A percentile compares a stretch with the other conserved stretches of the same genome.
Conservation (phyloP, 2,113 vertebrate species). For the Mohoua ochrocephala region DNA sequence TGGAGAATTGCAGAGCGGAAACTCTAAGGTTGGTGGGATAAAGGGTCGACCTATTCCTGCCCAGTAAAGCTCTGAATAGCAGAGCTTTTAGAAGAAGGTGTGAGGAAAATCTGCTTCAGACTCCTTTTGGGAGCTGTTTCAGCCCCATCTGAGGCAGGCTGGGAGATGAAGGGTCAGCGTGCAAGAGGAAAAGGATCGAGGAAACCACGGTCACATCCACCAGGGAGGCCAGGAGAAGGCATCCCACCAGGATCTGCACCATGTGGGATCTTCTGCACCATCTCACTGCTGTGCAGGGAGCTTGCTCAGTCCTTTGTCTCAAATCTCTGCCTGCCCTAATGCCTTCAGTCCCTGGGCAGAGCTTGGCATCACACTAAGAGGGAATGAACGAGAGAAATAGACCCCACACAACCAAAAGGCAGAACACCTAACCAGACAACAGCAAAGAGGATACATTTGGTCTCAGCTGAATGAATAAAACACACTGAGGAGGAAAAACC, state of each 20-base stretch:
- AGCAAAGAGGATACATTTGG: not conserved
- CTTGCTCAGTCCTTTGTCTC: not conserved
- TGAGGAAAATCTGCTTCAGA: not conserved
- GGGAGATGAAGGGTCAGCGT: fast-evolving
- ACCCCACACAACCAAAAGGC: not conserved
- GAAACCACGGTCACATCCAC: not conserved
- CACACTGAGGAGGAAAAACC: not conserved
- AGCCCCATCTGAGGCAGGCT: not conserved
- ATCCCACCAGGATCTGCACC: not conserved
- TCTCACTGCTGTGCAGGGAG: fast-evolving
- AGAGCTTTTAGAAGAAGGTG: not conserved
- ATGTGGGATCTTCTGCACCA: too few relatives aligned
- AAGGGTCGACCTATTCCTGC: not conserved
- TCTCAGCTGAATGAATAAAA: not conserved
- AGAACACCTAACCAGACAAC: not conserved
- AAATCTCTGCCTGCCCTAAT: not conserved
- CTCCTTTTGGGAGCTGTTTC: not conserved
- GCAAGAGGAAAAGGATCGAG: not conserved
- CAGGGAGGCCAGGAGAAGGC: not conserved
- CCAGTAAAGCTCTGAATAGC: not conserved
- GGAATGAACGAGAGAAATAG: not conserved
- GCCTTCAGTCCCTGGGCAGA: not conserved
- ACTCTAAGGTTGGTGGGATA: not conserved
- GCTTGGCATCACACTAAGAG: not conserved
- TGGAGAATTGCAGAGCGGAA: not conserved